Conservation (phyloP, 2,888 invertebrate genomes). For the Agrotis segetum region DNA sequence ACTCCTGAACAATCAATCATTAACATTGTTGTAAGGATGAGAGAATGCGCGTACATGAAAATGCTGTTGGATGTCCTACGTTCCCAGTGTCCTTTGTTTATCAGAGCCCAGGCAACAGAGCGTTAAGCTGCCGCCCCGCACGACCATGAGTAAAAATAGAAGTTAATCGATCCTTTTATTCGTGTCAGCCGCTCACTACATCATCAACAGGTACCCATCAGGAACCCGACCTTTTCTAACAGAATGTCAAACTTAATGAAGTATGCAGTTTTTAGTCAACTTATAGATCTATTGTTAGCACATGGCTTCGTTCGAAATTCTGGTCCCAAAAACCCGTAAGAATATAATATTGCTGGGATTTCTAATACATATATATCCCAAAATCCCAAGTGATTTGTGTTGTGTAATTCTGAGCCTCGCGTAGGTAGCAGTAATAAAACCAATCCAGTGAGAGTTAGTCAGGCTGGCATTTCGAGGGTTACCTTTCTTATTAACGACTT, state of each 20-base stretch:
- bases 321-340: conserved; percentile 24
- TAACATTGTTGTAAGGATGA: conserved; percentile 49
- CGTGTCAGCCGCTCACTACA: conserved; percentile 85
- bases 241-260: conserved; percentile 63
- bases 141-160: conserved; percentile 88
- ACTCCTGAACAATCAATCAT: conserved; percentile 23
- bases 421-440: conserved; percentile 51
- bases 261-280: conserved; percentile 51
- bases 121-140: conserved; percentile 72
- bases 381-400: conserved; percentile 49
- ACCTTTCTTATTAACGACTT: conserved; percentile 23
- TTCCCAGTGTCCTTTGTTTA: conserved; percentile 76
- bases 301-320: conserved; percentile 12
- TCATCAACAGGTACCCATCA: conserved; percentile 69
- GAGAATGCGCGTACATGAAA: conserved; percentile 69
- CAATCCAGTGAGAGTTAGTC: conserved; percentile 42
- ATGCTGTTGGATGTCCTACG: conserved; percentile 71
- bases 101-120: conserved; percentile 72
- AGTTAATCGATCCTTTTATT: conserved; percentile 89
- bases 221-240: conserved; percentile 66
- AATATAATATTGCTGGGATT: conserved; percentile 39
- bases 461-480: conserved; percentile 35
- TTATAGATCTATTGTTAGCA: conserved; percentile 52
- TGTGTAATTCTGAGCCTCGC: conserved; percentile 32
- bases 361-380: conserved; percentile 45